Conservation (phyloP, 2,113 vertebrate species). For the Myiozetetes cayanensis region DNA sequence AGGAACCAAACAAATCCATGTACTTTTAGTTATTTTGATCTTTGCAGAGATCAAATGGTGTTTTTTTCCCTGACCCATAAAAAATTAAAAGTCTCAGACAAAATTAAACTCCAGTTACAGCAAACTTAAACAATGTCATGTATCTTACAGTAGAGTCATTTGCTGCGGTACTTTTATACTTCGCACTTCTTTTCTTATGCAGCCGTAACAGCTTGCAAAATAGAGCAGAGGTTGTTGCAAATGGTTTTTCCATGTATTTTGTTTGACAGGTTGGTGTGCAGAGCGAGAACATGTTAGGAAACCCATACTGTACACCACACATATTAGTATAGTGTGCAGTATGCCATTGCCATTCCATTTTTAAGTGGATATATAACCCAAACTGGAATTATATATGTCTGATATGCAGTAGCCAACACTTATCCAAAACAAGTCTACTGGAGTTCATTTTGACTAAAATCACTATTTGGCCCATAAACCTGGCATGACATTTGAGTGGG, state of each 20-base stretch:
- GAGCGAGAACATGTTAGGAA: background rate
- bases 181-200: background rate
- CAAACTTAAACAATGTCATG: background rate
- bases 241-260: background rate
- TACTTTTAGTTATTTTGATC: background rate
- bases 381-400: background rate
- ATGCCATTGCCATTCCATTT: background rate
- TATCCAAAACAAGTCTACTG: background rate
- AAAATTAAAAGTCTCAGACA: background rate
- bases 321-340: no score
- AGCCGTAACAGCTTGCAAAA: background rate
- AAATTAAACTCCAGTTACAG: background rate
- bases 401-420: background rate
- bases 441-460: background rate
- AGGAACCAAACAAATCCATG: background rate
- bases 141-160: background rate
- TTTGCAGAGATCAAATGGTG: background rate
- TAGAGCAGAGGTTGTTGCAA: background rate
- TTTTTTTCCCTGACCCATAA: background rate
- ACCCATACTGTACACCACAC: background rate
- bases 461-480: background rate
- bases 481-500: background rate
- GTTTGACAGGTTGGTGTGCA: background rate
- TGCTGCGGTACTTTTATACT: background rate
- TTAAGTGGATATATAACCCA: background rate